Percentiles rank a stretch among this genome's conserved stretches.
Conservation (phyloP, 2,797 vertebrate genomes). For the Siniperca undulata region DNA sequence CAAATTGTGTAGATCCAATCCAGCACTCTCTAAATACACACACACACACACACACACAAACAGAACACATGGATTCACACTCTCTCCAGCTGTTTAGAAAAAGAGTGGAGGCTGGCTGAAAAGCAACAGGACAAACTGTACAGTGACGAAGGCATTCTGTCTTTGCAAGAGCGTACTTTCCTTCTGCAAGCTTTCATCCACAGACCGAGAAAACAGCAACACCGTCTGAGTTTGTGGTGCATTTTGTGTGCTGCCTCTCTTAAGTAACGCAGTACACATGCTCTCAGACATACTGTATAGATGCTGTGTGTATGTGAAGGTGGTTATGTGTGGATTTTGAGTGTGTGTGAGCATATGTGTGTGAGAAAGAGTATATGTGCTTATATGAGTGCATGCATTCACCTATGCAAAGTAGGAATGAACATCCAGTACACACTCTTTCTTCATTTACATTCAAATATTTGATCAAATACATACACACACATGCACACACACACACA, state of each 20-base stretch:
- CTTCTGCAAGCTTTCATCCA: constrained; percentile 45
- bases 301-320: not conserved
- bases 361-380: not conserved
- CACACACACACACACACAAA: constrained; percentile 37
- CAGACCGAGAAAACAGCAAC: constrained; percentile 25
- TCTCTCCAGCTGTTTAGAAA: constrained; percentile 48
- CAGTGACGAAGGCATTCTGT: constrained; percentile 44
- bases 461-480: constrained; percentile 1
- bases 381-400: not conserved
- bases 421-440: not conserved
- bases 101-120: constrained; percentile 31
- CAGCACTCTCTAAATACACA: constrained; percentile 39
- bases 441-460: not conserved
- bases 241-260: constrained; percentile 18
- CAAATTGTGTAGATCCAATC: constrained; percentile 57
- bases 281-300: constrained; percentile 11
- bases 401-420: not conserved
- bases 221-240: constrained; percentile 47
- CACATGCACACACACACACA: not conserved
- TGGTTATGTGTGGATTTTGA: not conserved
- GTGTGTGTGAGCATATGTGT: not conserved
- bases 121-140: constrained; percentile 53
- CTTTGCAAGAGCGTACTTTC: constrained; percentile 18
- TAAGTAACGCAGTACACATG: constrained; percentile 18
- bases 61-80: constrained; percentile 24